Conservation (phyloP, 2,888 invertebrate species). For the Phaedon cochleariae region DNA sequence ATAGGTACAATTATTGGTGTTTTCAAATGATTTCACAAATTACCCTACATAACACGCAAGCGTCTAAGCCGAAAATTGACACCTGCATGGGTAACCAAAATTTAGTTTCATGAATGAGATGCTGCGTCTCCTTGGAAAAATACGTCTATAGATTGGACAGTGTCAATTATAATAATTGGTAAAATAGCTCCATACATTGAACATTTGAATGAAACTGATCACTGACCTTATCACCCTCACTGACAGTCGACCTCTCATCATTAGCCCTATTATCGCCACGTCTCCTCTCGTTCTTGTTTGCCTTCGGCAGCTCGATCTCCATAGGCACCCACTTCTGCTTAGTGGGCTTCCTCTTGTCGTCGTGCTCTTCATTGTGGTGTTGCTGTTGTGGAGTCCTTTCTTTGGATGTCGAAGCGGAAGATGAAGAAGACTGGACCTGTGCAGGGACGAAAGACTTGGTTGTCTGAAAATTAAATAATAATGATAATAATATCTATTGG, state of each 20-base stretch:
- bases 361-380: constrained; percentile 59
- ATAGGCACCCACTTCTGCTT: constrained; percentile 92
- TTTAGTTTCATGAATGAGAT: too few relatives aligned
- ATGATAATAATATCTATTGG: not conserved
- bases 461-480: constrained; percentile 22
- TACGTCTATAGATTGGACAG: too few relatives aligned
- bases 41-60: too few relatives aligned
- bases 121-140: too few relatives aligned
- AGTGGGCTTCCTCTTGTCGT: constrained; percentile 63
- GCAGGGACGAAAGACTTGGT: constrained; percentile 39
- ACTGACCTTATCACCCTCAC: constrained; percentile 49
- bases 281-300: constrained; percentile 68
- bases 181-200: too few relatives aligned
- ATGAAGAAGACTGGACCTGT: constrained; percentile 21
- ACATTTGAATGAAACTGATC: too few relatives aligned
- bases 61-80: too few relatives aligned
- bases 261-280: constrained; percentile 34
- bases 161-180: too few relatives aligned
- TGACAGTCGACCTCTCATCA: constrained; percentile 58
- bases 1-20: too few relatives aligned
- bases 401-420: constrained; percentile 42
- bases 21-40: too few relatives aligned
- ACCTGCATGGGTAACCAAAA: too few relatives aligned
- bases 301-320: constrained; percentile 83
- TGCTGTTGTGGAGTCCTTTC: constrained; percentile 59